phyloP scores from a whole-genome alignment of 2,797 vertebrate species.

The Danio kyathit region DNA sequence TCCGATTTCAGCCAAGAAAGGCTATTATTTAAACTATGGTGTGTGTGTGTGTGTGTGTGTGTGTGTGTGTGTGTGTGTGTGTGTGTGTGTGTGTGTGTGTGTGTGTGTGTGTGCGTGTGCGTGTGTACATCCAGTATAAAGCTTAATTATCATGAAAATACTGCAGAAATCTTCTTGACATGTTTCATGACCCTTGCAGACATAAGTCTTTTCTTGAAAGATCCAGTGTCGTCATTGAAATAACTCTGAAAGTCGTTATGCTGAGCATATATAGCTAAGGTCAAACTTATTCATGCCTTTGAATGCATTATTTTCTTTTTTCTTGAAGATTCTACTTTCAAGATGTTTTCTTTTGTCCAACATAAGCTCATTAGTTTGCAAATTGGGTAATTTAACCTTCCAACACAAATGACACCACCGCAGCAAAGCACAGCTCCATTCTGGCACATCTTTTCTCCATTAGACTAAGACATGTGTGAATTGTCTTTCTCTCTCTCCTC shows the following conservation, averaged over 20 bases:
- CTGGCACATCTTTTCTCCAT: conserved; percentile 13
- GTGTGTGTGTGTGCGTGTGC: too few species aligned
- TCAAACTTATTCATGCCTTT: conserved; percentile 20
- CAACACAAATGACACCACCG: conserved; percentile 3
- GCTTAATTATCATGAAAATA: neutral
- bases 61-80: too few species aligned
- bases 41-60: too few species aligned
- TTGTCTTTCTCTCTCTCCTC: conserved; percentile 48
- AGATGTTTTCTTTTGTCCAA: conserved; percentile 29
- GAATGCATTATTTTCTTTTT: conserved; percentile 7
- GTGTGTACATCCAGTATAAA: too few species aligned
- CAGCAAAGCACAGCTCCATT: conserved; percentile 15
- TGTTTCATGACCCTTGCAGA: neutral
- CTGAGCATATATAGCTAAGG: neutral
- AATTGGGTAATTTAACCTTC: conserved; percentile 26
- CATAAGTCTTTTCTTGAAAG: neutral
- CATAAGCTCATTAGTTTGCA: conserved; percentile 37
- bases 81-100: too few species aligned
- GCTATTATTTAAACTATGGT: neutral
- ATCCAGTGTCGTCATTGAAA: conserved; percentile 2
- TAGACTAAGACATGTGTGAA: conserved; percentile 13
- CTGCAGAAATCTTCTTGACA: neutral
- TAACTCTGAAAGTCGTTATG: neutral
- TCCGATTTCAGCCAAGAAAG: neutral
- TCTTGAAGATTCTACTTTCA: conserved; percentile 4